Evolutionary conservation across 2,888 invertebrate species (phyloP).

Genomic region (Calameuta filiformis): DNA sequence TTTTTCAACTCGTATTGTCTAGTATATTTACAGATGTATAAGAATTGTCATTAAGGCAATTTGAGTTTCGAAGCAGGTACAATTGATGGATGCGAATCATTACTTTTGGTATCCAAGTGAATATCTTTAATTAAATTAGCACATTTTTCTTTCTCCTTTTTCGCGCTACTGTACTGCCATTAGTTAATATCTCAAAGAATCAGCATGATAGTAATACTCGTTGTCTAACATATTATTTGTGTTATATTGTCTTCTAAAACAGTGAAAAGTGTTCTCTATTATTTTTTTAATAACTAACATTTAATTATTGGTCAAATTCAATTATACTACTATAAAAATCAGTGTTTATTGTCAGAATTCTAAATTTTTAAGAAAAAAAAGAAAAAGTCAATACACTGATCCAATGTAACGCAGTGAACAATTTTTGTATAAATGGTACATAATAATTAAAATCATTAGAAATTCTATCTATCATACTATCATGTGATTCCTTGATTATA

Average conservation of each 20-base stretch:
- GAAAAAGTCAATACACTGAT: not conserved
- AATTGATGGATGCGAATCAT: conserved; percentile 27
- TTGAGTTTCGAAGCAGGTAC: conserved; percentile 63
- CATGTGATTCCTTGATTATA: conserved; percentile 1
- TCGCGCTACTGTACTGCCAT: not conserved
- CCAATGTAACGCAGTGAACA: not conserved
- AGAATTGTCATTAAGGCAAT: conserved; percentile 64
- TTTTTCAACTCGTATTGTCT: conserved; percentile 54
- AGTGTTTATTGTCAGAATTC: not conserved
- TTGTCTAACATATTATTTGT: not conserved
- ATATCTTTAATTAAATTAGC: not conserved
- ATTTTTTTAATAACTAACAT: not conserved
- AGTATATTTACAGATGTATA: conserved; percentile 53
- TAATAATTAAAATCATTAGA: not conserved
- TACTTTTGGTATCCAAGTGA: conserved; percentile 3
- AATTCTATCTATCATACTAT: not conserved
- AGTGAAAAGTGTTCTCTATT: not conserved
- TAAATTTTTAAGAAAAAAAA: not conserved
- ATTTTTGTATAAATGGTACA: not conserved
- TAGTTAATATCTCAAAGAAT: not conserved
- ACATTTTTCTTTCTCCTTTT: not conserved
- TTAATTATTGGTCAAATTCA: not conserved
- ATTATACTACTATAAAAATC: not conserved
- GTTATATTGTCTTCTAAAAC: not conserved
- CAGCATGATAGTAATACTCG: conserved; percentile 6